Conservation (phyloP, 2,888 invertebrate species). For the Lithophane socia region DNA sequence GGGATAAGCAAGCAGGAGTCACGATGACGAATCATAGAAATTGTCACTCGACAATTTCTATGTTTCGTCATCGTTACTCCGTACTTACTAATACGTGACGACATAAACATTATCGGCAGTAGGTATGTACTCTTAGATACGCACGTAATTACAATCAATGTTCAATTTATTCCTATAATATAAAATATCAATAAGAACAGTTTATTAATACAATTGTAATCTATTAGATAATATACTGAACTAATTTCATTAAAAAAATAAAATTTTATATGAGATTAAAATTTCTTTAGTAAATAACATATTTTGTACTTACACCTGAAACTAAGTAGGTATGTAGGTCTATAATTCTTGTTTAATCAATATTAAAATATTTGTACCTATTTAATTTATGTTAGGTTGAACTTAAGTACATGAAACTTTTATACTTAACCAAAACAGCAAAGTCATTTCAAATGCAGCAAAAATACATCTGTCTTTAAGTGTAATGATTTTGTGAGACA, state of each 20-base stretch:
- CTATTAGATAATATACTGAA: slow-evolving; percentile 25
- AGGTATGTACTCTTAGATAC: slow-evolving; percentile 20
- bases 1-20: too few species aligned
- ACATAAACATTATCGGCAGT: slow-evolving; percentile 44
- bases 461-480: slow-evolving; percentile 38
- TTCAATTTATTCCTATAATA: slow-evolving; percentile 50
- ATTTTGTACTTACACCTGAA: slow-evolving; percentile 21
- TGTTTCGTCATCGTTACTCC: slow-evolving; percentile 44
- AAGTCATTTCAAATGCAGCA: slow-evolving; percentile 36
- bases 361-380: neutral
- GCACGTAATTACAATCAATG: slow-evolving; percentile 54
- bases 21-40: too few species aligned
- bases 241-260: slow-evolving; percentile 29
- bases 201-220: slow-evolving; percentile 36
- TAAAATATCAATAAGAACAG: slow-evolving; percentile 49
- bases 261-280: slow-evolving; percentile 29
- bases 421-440: slow-evolving; percentile 5
- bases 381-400: neutral
- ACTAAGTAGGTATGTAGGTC: neutral
- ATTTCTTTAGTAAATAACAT: slow-evolving; percentile 1
- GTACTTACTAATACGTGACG: slow-evolving; percentile 23
- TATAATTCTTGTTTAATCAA: slow-evolving; percentile 2
- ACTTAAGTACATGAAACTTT: neutral
- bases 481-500: slow-evolving; percentile 58
- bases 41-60: slow-evolving; percentile 70